Evolutionary conservation across 1,140 invertebrate species (phyloP), one percentile per base, ranked within the genome.

Genomic region (Dendrolimus punctatus): DNA sequence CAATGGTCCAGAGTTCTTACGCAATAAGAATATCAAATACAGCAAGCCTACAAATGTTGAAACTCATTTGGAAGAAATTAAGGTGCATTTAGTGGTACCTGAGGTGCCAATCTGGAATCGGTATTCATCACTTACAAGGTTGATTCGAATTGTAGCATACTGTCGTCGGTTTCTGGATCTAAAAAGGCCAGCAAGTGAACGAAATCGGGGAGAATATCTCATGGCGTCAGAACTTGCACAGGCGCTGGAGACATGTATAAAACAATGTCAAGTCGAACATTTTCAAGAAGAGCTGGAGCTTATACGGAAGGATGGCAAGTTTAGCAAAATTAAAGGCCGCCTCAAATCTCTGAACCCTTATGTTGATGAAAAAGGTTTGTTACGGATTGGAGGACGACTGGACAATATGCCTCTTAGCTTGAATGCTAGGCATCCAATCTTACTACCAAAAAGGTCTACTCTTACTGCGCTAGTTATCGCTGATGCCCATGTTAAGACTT

Each of bases 401-500:
- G 4, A 53, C 5, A 6, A 40, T 9, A 5, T 45, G 2, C 7
- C 9, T 6, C 6, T 38, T 4, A 5, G 5, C 8, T 37, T 40
- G 8, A 39, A 47, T 8, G 8, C 37, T 4, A 39, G 9, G 37
- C 51, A 53, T 40, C 51, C 51, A 5, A 46, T 40, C 6, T 46
- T 53, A 10, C 23, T 53, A 40, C 51, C 44, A 4, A 6, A 8
- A 23, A 53, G 23, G 44, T 23, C 5, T 40, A 44, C 46, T 40
- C 42, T 53, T 40, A 47, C 38, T 8, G 40, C 40, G 4, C n/a
- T 53, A 10, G 9, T 53, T 36, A 38, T 53, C 5, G 8, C 6
- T n/a, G 52, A 47, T 8, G 52, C 52, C 23, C 52, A 54, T 48
- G 7, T 38, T 5, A 47, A 48, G 37, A 54, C 52, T 3, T n/a